Evolutionary conservation across 2,113 vertebrate species (phyloP).

Genomic region (Promerops cafer): DNA sequence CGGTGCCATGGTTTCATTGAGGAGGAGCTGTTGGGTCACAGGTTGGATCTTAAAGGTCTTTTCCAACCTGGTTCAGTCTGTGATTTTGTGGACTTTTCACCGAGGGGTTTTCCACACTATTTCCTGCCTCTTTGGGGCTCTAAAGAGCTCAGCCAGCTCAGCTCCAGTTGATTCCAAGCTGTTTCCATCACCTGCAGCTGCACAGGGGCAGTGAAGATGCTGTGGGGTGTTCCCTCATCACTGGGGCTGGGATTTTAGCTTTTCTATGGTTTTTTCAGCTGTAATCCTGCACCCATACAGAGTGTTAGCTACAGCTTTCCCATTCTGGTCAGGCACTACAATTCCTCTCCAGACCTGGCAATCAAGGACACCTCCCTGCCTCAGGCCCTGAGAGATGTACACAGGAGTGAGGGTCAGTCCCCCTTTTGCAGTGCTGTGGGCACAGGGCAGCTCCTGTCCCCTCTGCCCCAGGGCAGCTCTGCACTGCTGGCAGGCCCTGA

Average conservation of each 20-base stretch:
- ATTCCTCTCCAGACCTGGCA: background rate
- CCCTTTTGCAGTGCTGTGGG: background rate
- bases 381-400: background rate
- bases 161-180: background rate
- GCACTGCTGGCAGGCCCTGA: background rate
- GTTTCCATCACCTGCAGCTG: background rate
- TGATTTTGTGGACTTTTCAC: background rate
- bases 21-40: background rate
- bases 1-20: too few relatives aligned
- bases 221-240: background rate
- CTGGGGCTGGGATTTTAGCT: background rate
- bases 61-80: background rate
- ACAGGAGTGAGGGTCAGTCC: background rate
- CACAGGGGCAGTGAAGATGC: fast-evolving
- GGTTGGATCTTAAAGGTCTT: background rate
- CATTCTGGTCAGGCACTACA: background rate
- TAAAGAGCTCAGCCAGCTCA: background rate
- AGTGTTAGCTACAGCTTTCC: background rate
- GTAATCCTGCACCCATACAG: background rate
- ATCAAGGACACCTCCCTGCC: background rate
- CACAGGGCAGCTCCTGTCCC: background rate
- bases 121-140: background rate
- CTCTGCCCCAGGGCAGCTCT: background rate
- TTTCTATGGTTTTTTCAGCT: background rate
- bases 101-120: fast-evolving